A percentile compares a stretch with the other conserved stretches of the same genome.
These are phyloP conservation scores for Branchipolynoe longqiensis DNA, from an alignment of 2,888 invertebrate genomes.

Conservation along the genomic window DNA sequence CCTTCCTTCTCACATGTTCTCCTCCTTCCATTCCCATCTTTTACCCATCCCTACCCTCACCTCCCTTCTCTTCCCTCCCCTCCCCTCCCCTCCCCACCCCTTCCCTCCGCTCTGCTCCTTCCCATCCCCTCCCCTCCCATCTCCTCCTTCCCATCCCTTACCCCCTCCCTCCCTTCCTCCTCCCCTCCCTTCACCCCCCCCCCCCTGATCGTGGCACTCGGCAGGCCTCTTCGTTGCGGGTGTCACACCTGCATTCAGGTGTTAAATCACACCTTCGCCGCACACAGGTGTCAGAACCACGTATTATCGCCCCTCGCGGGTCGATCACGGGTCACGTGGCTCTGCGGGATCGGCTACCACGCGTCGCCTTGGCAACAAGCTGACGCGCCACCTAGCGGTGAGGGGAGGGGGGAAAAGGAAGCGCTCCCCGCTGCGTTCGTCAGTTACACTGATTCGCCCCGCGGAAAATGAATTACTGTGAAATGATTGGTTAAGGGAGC, in stretches of 20 bases:
- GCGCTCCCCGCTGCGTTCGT: not conserved
- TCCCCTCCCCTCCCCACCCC: not conserved
- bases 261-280: constrained; percentile 42
- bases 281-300: not conserved
- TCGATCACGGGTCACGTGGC: constrained; percentile 23
- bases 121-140: not conserved
- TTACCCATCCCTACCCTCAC: not conserved
- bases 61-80: not conserved
- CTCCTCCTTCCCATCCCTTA: not conserved
- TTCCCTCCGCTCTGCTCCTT: not conserved
- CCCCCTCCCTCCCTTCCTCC: not conserved
- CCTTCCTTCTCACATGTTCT: no score
- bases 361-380: not conserved
- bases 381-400: not conserved
- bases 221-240: not conserved
- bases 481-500: constrained; percentile 2
- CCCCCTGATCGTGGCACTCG: not conserved
- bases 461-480: constrained; percentile 32
- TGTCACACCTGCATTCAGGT: constrained; percentile 30
- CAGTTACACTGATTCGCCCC: not conserved
- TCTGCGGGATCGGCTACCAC: not conserved
- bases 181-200: not conserved
- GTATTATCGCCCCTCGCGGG: not conserved
- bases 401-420: not conserved
- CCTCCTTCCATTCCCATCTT: no score